Evolutionary conservation across 1,140 invertebrate species (phyloP), one percentile per base, ranked within the genome.

Genomic region (Alviniconcha marisindica): DNA sequence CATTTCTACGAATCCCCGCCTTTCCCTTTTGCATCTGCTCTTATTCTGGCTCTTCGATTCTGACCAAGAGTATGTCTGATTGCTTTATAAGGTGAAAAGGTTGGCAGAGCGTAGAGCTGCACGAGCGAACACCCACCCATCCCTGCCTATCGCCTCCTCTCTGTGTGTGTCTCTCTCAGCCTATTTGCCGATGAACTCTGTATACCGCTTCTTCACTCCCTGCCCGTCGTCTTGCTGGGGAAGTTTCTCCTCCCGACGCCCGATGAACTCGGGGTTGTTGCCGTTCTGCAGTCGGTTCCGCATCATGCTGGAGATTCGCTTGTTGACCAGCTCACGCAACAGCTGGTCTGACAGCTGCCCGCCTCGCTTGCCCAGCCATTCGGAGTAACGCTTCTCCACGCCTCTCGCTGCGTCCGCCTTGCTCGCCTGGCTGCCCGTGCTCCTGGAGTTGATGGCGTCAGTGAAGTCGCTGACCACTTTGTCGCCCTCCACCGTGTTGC

Each of bases 121-220:
- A n/a, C n/a, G n/a, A n/a, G n/a, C n/a, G n/a, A n/a, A n/a, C n/a
- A n/a, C n/a, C n/a, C n/a, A n/a, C n/a, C n/a, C n/a, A n/a, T n/a
- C n/a, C n/a, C n/a, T n/a, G n/a, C n/a, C n/a, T n/a, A n/a, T n/a
- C n/a, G n/a, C n/a, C n/a, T n/a, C n/a, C n/a, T n/a, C n/a, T n/a
- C n/a, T n/a, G n/a, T n/a, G n/a, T n/a, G n/a, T n/a, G n/a, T n/a
- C n/a, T n/a, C n/a, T n/a, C n/a, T n/a, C n/a, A n/a, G n/a, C 15
- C 33, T 51, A 51, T 31, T 76, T 76, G 10, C 81, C 81, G 31
- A 82, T 44, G 40, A 82, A 82, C 42, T 82, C 81, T 18, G 81
- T 71, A 40, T 82, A 82, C n/a, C 81, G 33, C 71, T 82, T 82
- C 36, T 48, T 81, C 54, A 44, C 12, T 28, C 36, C 66, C 33